Evolutionary conservation across 2,888 invertebrate species (phyloP).

Genomic region (Bhutanitis thaidina): DNA sequence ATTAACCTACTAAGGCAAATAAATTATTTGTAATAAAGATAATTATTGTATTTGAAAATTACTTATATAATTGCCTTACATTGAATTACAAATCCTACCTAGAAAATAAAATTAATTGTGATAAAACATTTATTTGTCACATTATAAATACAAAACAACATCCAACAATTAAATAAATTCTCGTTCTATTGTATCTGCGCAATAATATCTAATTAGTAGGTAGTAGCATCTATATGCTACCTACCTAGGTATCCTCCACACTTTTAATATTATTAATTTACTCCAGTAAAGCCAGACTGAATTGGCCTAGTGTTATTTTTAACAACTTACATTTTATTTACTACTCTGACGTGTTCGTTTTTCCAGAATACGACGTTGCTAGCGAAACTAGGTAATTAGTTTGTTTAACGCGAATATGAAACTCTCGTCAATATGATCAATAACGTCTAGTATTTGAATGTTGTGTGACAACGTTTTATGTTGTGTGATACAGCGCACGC

Average conservation of each 20-base stretch:
- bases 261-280: slow-evolving; percentile 1
- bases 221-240: not conserved
- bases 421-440: slow-evolving; percentile 3
- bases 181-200: not conserved
- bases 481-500: slow-evolving; percentile 49
- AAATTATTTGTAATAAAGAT: no score
- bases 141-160: slow-evolving; percentile 20
- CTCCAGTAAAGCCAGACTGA: not conserved
- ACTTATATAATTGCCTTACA: no score
- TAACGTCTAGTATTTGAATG: slow-evolving; percentile 1
- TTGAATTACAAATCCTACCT: no score
- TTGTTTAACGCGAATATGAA: slow-evolving; percentile 1
- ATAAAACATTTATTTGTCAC: not conserved
- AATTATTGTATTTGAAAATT: no score
- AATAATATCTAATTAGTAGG: no score
- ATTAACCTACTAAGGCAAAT: no score
- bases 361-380: not conserved
- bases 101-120: no score
- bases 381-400: not conserved
- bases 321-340: slow-evolving; percentile 3
- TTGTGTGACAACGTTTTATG: not conserved
- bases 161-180: slow-evolving; percentile 1
- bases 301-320: slow-evolving; percentile 2
- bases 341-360: not conserved
- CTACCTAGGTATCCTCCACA: not conserved